A percentile compares a stretch with the other conserved stretches of the same genome.
Conservation (phyloP, 2,113 vertebrate genomes). For the Pelmatolapia mariae region DNA sequence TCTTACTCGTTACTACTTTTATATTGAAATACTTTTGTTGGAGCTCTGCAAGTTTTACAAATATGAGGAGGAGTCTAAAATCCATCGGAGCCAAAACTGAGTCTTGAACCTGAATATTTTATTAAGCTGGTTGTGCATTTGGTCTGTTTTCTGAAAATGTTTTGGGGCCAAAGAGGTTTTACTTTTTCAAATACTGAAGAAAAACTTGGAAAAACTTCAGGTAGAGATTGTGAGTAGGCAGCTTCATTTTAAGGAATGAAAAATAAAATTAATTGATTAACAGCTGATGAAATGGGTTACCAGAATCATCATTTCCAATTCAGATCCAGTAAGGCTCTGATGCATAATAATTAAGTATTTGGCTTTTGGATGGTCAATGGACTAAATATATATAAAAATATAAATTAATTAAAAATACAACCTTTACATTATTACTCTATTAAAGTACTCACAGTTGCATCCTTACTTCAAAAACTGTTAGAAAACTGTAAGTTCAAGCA, state of each 20-base stretch:
- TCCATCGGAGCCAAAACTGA: neutral
- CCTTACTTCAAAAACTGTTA: neutral
- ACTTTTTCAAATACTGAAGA: neutral
- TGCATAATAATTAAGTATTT: neutral
- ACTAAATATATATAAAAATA: neutral
- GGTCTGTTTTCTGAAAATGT: neutral
- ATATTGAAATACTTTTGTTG: fast-evolving
- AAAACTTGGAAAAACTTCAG: neutral
- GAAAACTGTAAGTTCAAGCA: neutral
- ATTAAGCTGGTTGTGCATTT: neutral
- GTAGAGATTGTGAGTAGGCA: fast-evolving
- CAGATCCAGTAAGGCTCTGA: neutral
- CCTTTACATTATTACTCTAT: neutral
- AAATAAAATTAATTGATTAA: fast-evolving
- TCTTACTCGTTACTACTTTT: fast-evolving
- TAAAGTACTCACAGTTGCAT: neutral
- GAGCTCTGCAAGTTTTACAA: neutral
- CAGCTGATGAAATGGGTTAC: neutral
- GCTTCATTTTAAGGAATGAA: neutral
- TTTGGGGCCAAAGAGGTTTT: neutral
- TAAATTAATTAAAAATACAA: neutral
- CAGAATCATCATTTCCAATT: fast-evolving
- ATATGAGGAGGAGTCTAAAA: neutral
- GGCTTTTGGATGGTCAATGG: neutral
- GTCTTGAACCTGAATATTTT: neutral